Base-by-base conservation (phyloP, 2,113 vertebrate genomes). In the Sinocyclocheilus maitianheensis region DNA sequence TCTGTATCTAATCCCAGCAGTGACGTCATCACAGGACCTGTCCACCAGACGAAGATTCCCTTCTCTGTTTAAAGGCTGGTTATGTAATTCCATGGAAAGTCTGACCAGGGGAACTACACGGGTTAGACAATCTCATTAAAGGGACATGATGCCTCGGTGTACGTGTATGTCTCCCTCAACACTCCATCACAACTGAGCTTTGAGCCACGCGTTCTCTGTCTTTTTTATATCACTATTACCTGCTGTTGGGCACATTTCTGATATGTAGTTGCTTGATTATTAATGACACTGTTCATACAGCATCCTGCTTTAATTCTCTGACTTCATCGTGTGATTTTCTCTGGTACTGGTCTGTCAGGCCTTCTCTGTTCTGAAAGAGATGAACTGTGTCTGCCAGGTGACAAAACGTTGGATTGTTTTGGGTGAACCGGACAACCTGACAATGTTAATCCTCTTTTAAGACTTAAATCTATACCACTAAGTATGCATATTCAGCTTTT, bases 391-490 rank as follows among this genome's bases (percentile, higher is more conserved):
- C 34, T 71, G 69, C 65, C 14, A 69, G 65, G 65, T 69, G 65
- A 34, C 26, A 34, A 34, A 69, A 69, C 65, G 16, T 34, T 18
- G 69, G 69, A 72, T 72, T 72, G 34, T 72, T 72, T 72, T 90
- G 85, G 88, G 91, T 90, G 92, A 93, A 92, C 91, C 91, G 89
- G 91, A 91, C 89, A 94, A 93, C 90, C 91, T 91, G 91, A 94
- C 91, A 93, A 91, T 22, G 90, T 92, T 93, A 91, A 92, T 93
- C 92, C 92, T 88, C 84, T 90, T 24, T n/a, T 58, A 13, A 74
- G 24, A 7, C 13, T 37, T 14, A 22, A 58, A 34, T 72, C 34
- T 63, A 63, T 40, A 48, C 55, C 11, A 1, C 26, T 14, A 82
- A 67, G 16, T 69, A 69, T 69, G 26, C 0, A 13, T 76, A 16